Conservation (phyloP, 2,888 invertebrate genomes). For the Steinernema hermaphroditum region DNA sequence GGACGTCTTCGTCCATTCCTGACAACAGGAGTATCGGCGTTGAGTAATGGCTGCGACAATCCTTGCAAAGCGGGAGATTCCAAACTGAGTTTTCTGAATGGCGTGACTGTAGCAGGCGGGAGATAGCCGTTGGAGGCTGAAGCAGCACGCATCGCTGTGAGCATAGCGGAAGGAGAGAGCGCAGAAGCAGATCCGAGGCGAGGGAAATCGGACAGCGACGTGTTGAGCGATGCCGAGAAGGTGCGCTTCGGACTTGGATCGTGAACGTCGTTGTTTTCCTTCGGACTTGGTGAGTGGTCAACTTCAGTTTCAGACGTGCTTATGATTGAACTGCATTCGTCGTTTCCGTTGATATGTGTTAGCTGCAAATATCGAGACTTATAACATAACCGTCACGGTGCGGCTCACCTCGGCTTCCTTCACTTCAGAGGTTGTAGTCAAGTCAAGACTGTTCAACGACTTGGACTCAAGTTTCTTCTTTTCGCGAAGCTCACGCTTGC, state of each 20-base stretch:
- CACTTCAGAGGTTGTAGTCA: too few species aligned
- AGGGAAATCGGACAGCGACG: not conserved
- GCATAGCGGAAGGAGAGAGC: conserved; percentile 6
- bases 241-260: not conserved
- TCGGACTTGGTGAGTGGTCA: not conserved
- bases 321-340: too few species aligned
- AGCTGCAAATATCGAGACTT: too few species aligned
- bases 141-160: not conserved
- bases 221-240: not conserved
- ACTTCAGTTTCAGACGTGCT: not conserved
- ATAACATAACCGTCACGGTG: too few species aligned
- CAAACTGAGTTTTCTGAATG: not conserved
- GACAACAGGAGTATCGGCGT: not conserved
- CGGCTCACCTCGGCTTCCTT: too few species aligned
- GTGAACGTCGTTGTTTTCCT: not conserved
- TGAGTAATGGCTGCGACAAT: not conserved
- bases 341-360: too few species aligned
- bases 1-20: not conserved
- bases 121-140: not conserved
- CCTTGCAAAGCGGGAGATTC: not conserved
- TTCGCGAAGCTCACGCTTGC: not conserved
- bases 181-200: not conserved
- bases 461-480: not conserved
- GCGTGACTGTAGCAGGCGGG: not conserved
- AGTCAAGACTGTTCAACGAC: too few species aligned